A percentile compares a stretch with the other conserved stretches of the same genome.
Evolutionary conservation across 64 coral and sea anemone genomes (phyloP).

Genomic region (Cladopsammia gracilis): DNA sequence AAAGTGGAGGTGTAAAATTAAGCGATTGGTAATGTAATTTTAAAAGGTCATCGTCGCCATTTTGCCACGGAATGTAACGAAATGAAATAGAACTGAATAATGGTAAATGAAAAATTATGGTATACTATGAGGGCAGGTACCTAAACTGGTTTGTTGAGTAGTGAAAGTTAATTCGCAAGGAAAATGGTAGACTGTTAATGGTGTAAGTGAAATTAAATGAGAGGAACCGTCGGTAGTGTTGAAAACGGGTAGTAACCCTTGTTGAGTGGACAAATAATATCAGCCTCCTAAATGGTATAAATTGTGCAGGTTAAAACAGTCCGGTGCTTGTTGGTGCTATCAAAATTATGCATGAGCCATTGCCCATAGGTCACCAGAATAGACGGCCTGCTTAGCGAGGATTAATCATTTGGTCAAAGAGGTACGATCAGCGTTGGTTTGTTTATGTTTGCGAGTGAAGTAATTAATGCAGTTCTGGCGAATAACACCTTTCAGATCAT

Average conservation of each 20-base stretch:
- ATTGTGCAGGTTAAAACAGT: background rate
- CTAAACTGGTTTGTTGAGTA: background rate
- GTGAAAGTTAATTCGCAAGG: background rate
- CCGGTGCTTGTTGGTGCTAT: background rate
- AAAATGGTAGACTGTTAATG: background rate
- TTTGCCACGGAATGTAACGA: background rate
- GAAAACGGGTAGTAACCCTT: background rate
- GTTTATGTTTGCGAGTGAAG: background rate
- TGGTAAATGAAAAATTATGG: background rate
- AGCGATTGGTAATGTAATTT: background rate
- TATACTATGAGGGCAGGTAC: background rate
- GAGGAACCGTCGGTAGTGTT: background rate
- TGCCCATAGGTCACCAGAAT: background rate
- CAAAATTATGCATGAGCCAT: background rate
- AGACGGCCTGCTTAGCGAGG: background rate
- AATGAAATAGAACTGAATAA: background rate
- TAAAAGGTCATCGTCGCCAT: background rate
- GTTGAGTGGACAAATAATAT: slow-evolving; percentile 12
- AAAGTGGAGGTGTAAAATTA: background rate
- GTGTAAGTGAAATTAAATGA: background rate
- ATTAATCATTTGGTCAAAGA: background rate
- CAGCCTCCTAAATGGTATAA: background rate
- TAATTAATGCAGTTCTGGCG: background rate
- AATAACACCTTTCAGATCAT: slow-evolving; percentile 16
- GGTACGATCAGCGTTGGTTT: background rate